These are phyloP conservation scores for Anthopleura sola DNA, from an alignment of 64 coral and sea anemone genomes.

Conservation along the genomic window DNA sequence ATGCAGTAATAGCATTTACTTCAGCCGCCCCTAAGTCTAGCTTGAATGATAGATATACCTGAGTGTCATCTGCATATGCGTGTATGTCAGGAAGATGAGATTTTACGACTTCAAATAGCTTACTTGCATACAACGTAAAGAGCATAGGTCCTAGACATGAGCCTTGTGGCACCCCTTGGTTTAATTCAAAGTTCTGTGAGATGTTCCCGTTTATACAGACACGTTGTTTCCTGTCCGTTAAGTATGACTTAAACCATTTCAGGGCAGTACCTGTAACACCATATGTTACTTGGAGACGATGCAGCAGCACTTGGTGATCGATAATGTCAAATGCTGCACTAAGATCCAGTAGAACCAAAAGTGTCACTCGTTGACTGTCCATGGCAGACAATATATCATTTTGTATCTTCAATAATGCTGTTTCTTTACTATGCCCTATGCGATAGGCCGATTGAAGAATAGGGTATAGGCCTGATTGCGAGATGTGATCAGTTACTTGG, in stretches of 20 bases:
- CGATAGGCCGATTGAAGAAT: neutral
- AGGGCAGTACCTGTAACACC: neutral
- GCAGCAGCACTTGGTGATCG: neutral
- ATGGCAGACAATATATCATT: neutral
- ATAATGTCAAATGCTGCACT: constrained; percentile 1
- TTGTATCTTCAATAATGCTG: neutral
- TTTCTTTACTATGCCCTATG: neutral
- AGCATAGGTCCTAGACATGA: constrained; percentile 22
- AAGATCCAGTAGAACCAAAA: neutral
- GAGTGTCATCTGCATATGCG: no score
- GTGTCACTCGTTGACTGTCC: neutral
- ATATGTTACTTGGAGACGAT: neutral
- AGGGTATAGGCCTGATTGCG: neutral
- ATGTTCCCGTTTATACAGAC: neutral
- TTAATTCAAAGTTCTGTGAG: neutral
- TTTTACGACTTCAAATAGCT: constrained; percentile 25
- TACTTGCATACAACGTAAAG: constrained; percentile 25
- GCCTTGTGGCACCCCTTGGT: neutral
- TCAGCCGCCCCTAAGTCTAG: no score
- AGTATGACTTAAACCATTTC: neutral
- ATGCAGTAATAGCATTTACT: no score
- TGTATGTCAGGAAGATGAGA: constrained; percentile 30
- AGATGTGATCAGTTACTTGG: neutral
- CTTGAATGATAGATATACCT: no score
- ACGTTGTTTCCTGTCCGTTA: neutral